Base-by-base conservation (phyloP, 2,888 invertebrate genomes). In the Mesochorus sp. region DNA sequence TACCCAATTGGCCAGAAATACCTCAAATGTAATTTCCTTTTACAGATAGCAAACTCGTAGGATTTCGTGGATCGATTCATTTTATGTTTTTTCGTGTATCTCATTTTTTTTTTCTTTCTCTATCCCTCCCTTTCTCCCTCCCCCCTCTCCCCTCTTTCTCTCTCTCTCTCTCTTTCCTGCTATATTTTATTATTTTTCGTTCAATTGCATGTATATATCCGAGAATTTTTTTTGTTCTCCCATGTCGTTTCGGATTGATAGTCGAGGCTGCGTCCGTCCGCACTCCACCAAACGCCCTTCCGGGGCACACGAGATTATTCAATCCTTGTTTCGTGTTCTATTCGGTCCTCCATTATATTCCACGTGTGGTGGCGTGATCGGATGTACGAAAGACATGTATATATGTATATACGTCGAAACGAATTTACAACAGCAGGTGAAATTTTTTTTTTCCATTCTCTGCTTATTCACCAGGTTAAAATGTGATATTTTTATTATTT, bases 21-120 rank as follows among this genome's bases (percentile, higher is more conserved):
- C n/a, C n/a, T n/a, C n/a, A n/a, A n/a, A n/a, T n/a, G n/a, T n/a
- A n/a, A n/a, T n/a, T n/a, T n/a, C n/a, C n/a, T n/a, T n/a, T n/a
- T n/a, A n/a, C n/a, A n/a, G n/a, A n/a, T n/a, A n/a, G n/a, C n/a
- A n/a, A n/a, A 53, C 59, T 76, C 39, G 66, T 44, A 37, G 44
- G 55, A 72, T 76, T 66, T 71, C 62, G 72, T 68, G 37, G 67
- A 77, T 77, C 77, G 53, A 67, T 67, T 26, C 64, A 71, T 44
- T 67, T 53, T n/a, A 24, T 42, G 47, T 37, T 59, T 10, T 42
- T 68, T 47, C 49, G 62, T 55, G 61, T 57, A 55, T 37, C 37
- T 55, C 55, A 53, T 10, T 12, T 26, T 57, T 64, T 37, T 24
- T 37, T 53, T 21, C 12, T 2, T 17, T 26, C 31, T 37, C 21